Percentiles rank a stretch among this genome's conserved stretches.
Conservation (phyloP, 1,140 invertebrate species). For the Neodiprion fabricii region DNA sequence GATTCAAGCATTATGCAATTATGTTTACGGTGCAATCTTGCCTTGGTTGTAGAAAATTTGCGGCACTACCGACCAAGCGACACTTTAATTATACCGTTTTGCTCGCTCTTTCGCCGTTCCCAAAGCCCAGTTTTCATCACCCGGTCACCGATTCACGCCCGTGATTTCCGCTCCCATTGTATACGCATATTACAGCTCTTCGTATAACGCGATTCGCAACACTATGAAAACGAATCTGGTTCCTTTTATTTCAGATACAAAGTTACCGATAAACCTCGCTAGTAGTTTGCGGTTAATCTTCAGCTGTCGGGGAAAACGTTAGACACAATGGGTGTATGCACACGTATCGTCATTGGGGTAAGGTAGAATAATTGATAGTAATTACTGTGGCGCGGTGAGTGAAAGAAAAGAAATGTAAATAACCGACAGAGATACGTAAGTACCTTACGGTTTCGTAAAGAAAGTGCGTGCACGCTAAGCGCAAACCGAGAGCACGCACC, state of each 20-base stretch:
- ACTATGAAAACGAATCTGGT: too few relatives aligned
- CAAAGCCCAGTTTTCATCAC: background rate
- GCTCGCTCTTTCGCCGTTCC: background rate
- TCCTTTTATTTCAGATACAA: too few relatives aligned
- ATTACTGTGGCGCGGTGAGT: too few relatives aligned
- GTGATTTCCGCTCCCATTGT: background rate
- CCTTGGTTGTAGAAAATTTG: conserved; percentile 26
- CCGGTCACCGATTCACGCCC: background rate
- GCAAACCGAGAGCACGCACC: conserved; percentile 10
- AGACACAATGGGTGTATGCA: too few relatives aligned
- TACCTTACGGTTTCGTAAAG: background rate
- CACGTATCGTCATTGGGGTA: too few relatives aligned
- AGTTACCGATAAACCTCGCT: too few relatives aligned
- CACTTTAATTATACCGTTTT: conserved; percentile 27
- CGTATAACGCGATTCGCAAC: too few relatives aligned
- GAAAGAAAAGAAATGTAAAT: too few relatives aligned
- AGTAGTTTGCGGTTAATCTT: too few relatives aligned
- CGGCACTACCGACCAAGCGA: conserved; percentile 13
- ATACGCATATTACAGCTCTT: background rate
- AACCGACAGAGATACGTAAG: too few relatives aligned
- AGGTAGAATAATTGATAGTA: too few relatives aligned
- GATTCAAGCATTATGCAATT: conserved; percentile 45
- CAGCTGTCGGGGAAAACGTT: too few relatives aligned
- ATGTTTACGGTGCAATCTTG: conserved; percentile 43
- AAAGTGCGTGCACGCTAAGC: conserved; percentile 1